These are phyloP conservation scores for Mirza zaza DNA, from an alignment of 2,113 vertebrate species.

Conservation along the genomic window DNA sequence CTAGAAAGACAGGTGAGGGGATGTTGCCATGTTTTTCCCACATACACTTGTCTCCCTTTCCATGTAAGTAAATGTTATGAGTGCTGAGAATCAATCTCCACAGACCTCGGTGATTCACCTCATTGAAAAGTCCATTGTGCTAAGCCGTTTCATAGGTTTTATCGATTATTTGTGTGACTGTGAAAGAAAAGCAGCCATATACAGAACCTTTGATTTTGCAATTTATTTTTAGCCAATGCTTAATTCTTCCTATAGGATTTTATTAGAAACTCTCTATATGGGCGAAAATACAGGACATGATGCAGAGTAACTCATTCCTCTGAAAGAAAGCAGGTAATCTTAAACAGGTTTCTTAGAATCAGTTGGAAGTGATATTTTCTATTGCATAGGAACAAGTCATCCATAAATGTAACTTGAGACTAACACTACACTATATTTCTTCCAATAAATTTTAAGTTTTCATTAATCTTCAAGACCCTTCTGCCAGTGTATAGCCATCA, in stretches of 20 bases:
- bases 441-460: neutral
- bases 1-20: neutral
- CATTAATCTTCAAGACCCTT: conserved; percentile 1
- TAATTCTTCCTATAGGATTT: neutral
- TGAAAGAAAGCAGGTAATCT: neutral
- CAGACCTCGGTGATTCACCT: neutral
- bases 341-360: neutral
- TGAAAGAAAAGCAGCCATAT: neutral
- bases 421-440: neutral
- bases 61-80: neutral
- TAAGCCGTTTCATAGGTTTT: neutral
- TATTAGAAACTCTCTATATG: neutral
- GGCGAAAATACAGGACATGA: neutral
- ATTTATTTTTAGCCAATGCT: conserved; percentile 39
- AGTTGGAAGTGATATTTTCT: neutral
- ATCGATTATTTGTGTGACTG: neutral
- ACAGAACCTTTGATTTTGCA: conserved; percentile 3
- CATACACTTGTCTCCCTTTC: neutral
- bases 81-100: neutral
- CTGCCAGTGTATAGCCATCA: neutral
- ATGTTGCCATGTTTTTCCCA: neutral
- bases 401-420: neutral
- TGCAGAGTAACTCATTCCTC: neutral
- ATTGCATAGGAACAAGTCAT: neutral
- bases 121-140: neutral